These are phyloP conservation scores for Misgurnus anguillicaudatus DNA, from an alignment of 2,113 vertebrate species.

Conservation along the genomic window DNA sequence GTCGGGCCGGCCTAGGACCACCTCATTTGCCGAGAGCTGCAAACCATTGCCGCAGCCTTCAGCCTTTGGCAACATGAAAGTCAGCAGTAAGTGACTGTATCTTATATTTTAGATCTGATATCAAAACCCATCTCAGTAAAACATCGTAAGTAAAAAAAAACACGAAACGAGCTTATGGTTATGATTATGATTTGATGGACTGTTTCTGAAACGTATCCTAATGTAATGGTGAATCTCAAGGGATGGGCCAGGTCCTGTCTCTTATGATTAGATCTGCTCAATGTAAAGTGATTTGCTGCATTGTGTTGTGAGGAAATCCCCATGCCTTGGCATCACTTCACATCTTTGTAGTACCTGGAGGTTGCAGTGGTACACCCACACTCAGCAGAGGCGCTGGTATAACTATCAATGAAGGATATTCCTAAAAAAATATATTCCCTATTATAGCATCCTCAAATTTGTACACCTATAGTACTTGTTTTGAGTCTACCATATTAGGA, in stretches of 20 bases:
- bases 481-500: no score
- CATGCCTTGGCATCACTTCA: conserved; percentile 23
- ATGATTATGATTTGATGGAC: background rate
- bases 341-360: conserved; percentile 13
- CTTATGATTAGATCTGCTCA: conserved; percentile 18
- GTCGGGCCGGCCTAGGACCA: conserved; percentile 88
- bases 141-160: background rate
- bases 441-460: no score
- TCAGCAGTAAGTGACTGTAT: conserved; percentile 83
- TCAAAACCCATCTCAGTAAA: no score
- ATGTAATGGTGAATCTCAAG: conserved; percentile 9
- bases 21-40: conserved; percentile 89
- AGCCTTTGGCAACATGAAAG: conserved; percentile 89
- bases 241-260: conserved; percentile 38
- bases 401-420: background rate
- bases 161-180: background rate
- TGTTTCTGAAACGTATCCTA: background rate
- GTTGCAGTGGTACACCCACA: background rate
- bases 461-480: no score
- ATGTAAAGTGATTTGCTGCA: conserved; percentile 29
- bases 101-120: background rate
- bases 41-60: conserved; percentile 88
- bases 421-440: no score
- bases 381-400: background rate
- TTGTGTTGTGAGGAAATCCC: conserved; percentile 14